phyloP scores from a whole-genome alignment of 2,888 invertebrate genomes.

The Balanococcus diminutus region DNA sequence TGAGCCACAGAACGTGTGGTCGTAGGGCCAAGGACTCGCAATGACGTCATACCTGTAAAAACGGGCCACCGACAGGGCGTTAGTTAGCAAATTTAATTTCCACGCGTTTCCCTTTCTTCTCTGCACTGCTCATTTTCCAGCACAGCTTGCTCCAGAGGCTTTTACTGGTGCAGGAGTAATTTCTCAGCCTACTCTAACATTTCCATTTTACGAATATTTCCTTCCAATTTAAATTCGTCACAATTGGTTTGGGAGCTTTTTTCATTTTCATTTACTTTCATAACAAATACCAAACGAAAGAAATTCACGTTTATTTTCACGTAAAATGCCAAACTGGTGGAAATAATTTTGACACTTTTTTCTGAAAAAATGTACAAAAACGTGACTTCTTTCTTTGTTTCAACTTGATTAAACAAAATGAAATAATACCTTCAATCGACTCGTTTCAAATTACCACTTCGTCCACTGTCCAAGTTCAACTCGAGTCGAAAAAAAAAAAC shows the following conservation, averaged over 20 bases:
- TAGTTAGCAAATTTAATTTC: not conserved
- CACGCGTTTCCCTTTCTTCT: not conserved
- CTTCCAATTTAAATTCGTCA: not conserved
- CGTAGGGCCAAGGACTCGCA: slow-evolving; percentile 28
- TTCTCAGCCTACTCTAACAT: not conserved
- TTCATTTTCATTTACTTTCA: not conserved
- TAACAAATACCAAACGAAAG: not conserved
- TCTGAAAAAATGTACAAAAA: not conserved
- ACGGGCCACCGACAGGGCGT: not conserved
- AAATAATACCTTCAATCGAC: not conserved
- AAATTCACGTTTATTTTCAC: not conserved
- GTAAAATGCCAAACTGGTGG: not conserved
- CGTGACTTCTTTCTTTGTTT: not conserved
- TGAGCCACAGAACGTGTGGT: slow-evolving; percentile 2
- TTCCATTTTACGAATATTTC: not conserved
- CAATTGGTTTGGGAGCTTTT: not conserved
- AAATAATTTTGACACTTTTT: not conserved
- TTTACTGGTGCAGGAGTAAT: not conserved
- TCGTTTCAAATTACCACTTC: not conserved
- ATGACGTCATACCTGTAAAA: slow-evolving; percentile 22
- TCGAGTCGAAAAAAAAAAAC: not conserved
- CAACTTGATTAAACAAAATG: not conserved
- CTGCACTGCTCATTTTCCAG: not conserved
- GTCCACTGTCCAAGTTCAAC: not conserved
- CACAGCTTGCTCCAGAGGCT: not conserved